Conservation (phyloP, 2,888 invertebrate genomes). For the Lymantria dispar region DNA sequence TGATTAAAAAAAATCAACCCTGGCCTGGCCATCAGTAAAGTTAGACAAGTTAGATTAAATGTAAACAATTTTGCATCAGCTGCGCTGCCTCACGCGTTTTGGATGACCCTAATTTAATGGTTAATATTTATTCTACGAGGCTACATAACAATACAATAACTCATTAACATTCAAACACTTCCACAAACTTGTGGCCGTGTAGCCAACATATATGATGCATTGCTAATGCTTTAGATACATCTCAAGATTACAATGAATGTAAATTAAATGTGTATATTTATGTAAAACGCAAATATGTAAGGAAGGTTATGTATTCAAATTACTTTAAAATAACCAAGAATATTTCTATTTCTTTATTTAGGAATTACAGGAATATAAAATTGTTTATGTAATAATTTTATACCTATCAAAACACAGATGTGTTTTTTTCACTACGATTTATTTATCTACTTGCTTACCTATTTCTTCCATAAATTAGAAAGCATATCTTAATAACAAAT, state of each 20-base stretch:
- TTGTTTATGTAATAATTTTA: no score
- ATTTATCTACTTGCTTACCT: no score
- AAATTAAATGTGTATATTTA: no score
- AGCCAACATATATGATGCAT: neutral
- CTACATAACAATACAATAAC: neutral
- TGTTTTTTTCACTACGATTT: no score
- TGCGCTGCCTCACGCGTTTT: neutral
- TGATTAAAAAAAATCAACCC: neutral
- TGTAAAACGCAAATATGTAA: no score
- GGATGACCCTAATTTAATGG: neutral
- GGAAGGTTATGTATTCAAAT: no score
- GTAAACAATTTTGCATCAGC: neutral
- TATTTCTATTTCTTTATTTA: no score
- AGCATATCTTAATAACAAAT: no score
- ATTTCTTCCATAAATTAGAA: no score
- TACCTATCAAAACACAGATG: no score
- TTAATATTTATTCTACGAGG: neutral
- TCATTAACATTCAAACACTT: neutral
- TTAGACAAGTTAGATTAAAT: neutral
- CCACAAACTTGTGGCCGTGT: neutral
- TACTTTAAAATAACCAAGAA: no score
- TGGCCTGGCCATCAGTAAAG: neutral
- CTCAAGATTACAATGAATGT: neutral
- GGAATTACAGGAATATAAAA: no score
- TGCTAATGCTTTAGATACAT: slow-evolving; percentile 1